Evolutionary conservation across 2,797 vertebrate species (phyloP).

Genomic region (Triplophysa bombifrons): DNA sequence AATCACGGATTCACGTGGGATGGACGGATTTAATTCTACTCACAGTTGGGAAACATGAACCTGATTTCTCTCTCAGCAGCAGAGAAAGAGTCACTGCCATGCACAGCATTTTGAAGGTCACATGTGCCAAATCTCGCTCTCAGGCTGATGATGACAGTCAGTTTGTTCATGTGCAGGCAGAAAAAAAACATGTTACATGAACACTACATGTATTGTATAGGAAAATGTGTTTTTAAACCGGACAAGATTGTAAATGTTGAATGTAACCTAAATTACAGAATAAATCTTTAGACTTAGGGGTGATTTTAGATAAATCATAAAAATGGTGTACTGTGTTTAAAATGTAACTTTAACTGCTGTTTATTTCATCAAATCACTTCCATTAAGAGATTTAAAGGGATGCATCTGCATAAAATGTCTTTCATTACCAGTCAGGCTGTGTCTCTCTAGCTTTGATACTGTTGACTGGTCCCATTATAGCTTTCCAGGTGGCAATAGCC

Average conservation of each 20-base stretch:
- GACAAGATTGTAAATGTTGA: too few relatives aligned
- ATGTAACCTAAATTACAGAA: too few relatives aligned
- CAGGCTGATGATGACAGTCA: slow-evolving; percentile 74
- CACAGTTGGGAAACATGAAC: slow-evolving; percentile 94
- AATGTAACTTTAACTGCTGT: background rate
- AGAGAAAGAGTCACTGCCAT: slow-evolving; percentile 84
- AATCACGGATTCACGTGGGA: background rate
- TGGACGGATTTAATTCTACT: slow-evolving; percentile 46
- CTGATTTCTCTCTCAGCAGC: slow-evolving; percentile 88
- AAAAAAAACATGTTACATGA: background rate
- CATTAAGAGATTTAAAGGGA: background rate
- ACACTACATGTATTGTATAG: background rate
- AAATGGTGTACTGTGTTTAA: too few relatives aligned
- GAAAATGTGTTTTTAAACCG: background rate
- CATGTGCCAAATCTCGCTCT: slow-evolving; percentile 91
- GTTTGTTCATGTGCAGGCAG: background rate
- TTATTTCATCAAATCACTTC: slow-evolving; percentile 2
- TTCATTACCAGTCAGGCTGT: slow-evolving; percentile 83
- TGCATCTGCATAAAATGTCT: background rate
- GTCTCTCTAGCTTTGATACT: slow-evolving; percentile 81
- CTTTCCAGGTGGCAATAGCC: slow-evolving; percentile 87
- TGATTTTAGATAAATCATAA: too few relatives aligned
- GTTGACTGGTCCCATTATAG: slow-evolving; percentile 87
- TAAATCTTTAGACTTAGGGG: too few relatives aligned
- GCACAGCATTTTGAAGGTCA: slow-evolving; percentile 89